Evolutionary conservation across 2,888 invertebrate genomes (phyloP).

Genomic region (Chymomyza procnemis): DNA sequence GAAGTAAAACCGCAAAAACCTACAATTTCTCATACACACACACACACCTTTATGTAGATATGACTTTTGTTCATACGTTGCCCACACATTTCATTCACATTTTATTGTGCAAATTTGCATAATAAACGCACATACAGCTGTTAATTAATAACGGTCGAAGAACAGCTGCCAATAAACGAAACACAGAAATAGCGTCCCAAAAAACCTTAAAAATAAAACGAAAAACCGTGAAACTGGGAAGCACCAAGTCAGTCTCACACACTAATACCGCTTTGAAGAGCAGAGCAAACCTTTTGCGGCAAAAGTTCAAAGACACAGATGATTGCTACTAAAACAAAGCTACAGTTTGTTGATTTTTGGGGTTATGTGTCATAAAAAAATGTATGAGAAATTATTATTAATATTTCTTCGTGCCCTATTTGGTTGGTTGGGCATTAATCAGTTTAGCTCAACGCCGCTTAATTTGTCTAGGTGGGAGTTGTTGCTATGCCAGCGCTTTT

Average conservation of each 20-base stretch:
- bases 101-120: conserved; percentile 59
- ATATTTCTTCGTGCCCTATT: neutral
- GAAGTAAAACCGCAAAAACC: conserved; percentile 2
- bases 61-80: conserved; percentile 1
- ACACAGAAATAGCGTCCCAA: conserved; percentile 11
- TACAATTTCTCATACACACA: neutral
- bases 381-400: neutral
- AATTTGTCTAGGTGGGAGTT: conserved; percentile 1
- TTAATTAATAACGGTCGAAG: conserved; percentile 62
- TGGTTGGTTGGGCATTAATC: conserved; percentile 1
- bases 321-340: conserved; percentile 18
- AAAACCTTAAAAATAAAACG: conserved; percentile 14
- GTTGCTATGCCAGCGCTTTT: conserved; percentile 33
- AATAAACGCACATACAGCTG: conserved; percentile 65
- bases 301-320: conserved; percentile 52
- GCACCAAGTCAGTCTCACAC: neutral
- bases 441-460: neutral
- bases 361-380: neutral
- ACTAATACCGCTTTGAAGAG: neutral
- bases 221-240: neutral
- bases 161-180: conserved; percentile 40
- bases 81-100: conserved; percentile 26
- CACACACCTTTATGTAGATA: neutral
- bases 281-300: conserved; percentile 45
- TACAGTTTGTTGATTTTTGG: neutral